Evolutionary conservation across 1,140 invertebrate species (phyloP).

Genomic region (Drosophila albomicans): DNA sequence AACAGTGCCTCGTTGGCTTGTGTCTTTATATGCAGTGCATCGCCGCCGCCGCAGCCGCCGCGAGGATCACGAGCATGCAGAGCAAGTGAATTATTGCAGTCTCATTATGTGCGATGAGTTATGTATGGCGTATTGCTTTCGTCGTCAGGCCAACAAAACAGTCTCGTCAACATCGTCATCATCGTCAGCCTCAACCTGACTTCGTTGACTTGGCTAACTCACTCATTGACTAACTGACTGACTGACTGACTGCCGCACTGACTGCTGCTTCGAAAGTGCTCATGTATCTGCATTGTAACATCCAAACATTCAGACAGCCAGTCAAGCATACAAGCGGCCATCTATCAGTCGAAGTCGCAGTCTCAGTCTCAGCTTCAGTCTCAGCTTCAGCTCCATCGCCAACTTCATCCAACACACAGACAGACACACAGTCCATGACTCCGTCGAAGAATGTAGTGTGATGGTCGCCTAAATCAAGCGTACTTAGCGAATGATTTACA

Average conservation of each 20-base stretch:
- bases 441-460: constrained; percentile 78
- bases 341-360: constrained; percentile 53
- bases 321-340: constrained; percentile 59
- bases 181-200: constrained; percentile 24
- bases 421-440: constrained; percentile 35
- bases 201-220: constrained; percentile 1
- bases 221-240: not conserved
- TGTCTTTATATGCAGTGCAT: constrained; percentile 56
- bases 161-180: constrained; percentile 70
- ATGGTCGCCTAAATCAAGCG: constrained; percentile 85
- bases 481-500: constrained; percentile 85
- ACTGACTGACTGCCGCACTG: constrained; percentile 4
- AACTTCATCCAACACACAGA: constrained; percentile 6
- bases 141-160: constrained; percentile 66
- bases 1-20: constrained; percentile 53
- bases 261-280: constrained; percentile 64
- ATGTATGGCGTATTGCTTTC: constrained; percentile 85
- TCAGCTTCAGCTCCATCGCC: not conserved
- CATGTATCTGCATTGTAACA: constrained; percentile 77
- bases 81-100: constrained; percentile 85
- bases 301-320: constrained; percentile 56
- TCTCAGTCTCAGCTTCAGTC: constrained; percentile 8
- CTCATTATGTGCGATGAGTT: constrained; percentile 85
- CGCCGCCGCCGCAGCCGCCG: constrained; percentile 27
- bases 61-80: constrained; percentile 74